These are phyloP conservation scores for Anguilla anguilla DNA, from an alignment of 2,797 vertebrate species.

Conservation along the genomic window DNA sequence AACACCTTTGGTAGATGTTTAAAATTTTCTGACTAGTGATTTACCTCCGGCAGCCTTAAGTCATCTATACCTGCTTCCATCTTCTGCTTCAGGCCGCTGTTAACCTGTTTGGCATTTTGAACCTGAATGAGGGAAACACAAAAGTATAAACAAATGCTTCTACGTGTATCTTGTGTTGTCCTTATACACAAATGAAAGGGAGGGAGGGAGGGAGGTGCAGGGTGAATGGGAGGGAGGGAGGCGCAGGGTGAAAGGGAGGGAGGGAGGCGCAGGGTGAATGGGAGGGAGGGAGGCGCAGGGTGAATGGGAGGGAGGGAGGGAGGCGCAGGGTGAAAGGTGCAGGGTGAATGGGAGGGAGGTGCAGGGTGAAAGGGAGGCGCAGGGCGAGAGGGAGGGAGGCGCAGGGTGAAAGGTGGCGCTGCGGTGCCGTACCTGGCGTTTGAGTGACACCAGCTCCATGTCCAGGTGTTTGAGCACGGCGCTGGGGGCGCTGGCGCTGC, in stretches of 20 bases:
- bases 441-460: slow-evolving; percentile 96
- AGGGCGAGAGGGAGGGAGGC: too few relatives aligned
- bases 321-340: too few relatives aligned
- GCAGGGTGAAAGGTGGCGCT: not conserved
- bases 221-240: too few relatives aligned
- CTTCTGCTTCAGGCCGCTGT: slow-evolving; percentile 95
- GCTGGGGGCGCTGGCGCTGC: slow-evolving; percentile 90
- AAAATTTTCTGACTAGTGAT: slow-evolving; percentile 24
- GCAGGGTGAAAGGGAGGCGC: too few relatives aligned
- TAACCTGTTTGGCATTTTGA: slow-evolving; percentile 98
- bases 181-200: too few relatives aligned
- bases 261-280: too few relatives aligned
- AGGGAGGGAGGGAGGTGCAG: too few relatives aligned
- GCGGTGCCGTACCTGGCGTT: slow-evolving; percentile 84
- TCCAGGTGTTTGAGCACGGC: slow-evolving; percentile 94
- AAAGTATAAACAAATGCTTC: not conserved
- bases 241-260: too few relatives aligned
- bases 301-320: too few relatives aligned
- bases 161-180: not conserved
- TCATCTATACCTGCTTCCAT: slow-evolving; percentile 91
- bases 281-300: too few relatives aligned
- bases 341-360: too few relatives aligned
- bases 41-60: slow-evolving; percentile 91
- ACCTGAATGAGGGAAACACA: slow-evolving; percentile 72
- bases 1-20: not conserved